A percentile compares a stretch with the other conserved stretches of the same genome.
Evolutionary conservation across 2,797 vertebrate species (phyloP).

Genomic region (Rhinophrynus dorsalis): DNA sequence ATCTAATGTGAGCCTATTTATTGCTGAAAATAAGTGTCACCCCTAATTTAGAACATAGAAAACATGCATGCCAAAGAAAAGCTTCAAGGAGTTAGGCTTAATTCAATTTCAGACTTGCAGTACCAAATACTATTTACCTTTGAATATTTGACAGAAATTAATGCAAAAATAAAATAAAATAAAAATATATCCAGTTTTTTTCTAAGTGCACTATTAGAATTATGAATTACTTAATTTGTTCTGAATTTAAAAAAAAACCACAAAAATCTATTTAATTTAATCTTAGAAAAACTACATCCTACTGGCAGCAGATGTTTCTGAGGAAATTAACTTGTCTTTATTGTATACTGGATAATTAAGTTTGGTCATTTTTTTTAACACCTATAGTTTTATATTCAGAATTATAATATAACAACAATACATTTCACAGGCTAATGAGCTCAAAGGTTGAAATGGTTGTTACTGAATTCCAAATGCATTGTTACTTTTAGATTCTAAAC

Average conservation of each 20-base stretch:
- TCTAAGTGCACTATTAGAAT: no score
- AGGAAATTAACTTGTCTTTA: conserved; percentile 10
- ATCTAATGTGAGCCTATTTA: conserved; percentile 30
- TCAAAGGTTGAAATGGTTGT: conserved; percentile 16
- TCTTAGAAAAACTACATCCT: no score
- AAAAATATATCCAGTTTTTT: no score
- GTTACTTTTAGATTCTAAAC: not conserved
- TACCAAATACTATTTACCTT: not conserved
- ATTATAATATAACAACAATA: conserved; percentile 23
- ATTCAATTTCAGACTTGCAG: not conserved
- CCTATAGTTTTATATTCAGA: conserved; percentile 28
- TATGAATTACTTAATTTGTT: no score
- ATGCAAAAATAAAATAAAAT: no score
- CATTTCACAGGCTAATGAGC: conserved; percentile 25
- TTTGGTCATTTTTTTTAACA: conserved; percentile 25
- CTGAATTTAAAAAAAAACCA: no score
- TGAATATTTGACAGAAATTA: no score
- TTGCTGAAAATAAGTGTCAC: conserved; percentile 39
- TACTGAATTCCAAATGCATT: not conserved
- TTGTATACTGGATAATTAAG: conserved; percentile 26
- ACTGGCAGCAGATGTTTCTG: not conserved
- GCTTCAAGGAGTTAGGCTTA: not conserved
- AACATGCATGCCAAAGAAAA: not conserved
- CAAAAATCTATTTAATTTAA: no score
- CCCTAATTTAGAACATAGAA: conserved; percentile 27